A percentile compares a stretch with the other conserved stretches of the same genome.
Conservation (phyloP, 2,113 vertebrate species). For the Xiphophorus hellerii region DNA sequence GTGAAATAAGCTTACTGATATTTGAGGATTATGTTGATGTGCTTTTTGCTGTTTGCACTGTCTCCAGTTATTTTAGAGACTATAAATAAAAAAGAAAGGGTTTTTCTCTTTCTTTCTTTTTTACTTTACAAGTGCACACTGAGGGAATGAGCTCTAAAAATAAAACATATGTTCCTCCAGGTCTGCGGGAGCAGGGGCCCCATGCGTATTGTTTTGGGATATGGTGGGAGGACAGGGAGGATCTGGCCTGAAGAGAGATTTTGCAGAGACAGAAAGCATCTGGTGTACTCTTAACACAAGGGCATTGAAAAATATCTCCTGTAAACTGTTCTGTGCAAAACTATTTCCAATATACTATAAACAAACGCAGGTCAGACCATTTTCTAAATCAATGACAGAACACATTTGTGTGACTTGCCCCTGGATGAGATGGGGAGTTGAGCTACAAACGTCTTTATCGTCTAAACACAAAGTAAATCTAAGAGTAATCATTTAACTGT, state of each 20-base stretch:
- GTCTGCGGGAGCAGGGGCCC: conserved; percentile 72
- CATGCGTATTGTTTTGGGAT: conserved; percentile 77
- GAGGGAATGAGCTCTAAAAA: conserved; percentile 78
- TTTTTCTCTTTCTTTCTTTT: conserved; percentile 46
- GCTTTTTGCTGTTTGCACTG: conserved; percentile 33
- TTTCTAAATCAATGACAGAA: not conserved
- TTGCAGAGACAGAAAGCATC: conserved; percentile 42
- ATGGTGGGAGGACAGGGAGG: conserved; percentile 71
- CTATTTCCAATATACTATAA: conserved; percentile 4
- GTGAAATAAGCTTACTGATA: too few species aligned
- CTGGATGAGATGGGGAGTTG: too few species aligned
- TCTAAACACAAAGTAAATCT: too few species aligned
- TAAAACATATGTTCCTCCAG: conserved; percentile 80
- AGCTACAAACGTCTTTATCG: too few species aligned
- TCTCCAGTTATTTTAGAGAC: conserved; percentile 52
- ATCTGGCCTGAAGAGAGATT: conserved; percentile 55
- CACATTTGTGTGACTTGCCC: not conserved
- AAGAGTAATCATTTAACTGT: conserved; percentile 14
- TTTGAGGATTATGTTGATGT: not conserved
- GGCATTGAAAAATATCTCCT: conserved; percentile 19
- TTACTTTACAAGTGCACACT: conserved; percentile 58
- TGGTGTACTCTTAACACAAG: conserved; percentile 38
- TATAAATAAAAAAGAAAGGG: conserved; percentile 50
- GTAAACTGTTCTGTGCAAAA: not conserved
- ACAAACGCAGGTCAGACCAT: not conserved